Evolutionary conservation across 2,113 vertebrate genomes (phyloP).

Genomic region (Myotis davidii): DNA sequence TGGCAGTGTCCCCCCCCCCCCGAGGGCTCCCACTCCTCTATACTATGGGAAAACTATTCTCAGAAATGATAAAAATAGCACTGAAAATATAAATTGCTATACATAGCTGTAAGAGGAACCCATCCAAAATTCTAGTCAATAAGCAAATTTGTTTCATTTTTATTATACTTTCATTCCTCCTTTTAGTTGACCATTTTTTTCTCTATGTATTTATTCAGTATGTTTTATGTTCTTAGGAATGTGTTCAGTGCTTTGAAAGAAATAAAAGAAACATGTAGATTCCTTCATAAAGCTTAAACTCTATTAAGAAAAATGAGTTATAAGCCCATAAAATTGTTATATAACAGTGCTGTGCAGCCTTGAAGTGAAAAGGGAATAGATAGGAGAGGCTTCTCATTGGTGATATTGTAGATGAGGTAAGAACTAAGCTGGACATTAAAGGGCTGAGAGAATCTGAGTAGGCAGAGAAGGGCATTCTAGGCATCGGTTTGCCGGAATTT

Average conservation of each 20-base stretch:
- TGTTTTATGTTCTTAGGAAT: slow-evolving; percentile 14
- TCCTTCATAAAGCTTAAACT: background rate
- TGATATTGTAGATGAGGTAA: background rate
- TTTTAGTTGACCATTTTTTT: background rate
- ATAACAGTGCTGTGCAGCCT: background rate
- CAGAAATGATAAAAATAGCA: background rate
- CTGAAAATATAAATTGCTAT: background rate
- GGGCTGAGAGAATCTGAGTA: background rate
- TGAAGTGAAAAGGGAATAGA: background rate
- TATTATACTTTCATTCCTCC: background rate
- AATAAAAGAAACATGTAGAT: background rate
- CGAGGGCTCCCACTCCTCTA: background rate
- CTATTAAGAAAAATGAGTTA: slow-evolving; percentile 3
- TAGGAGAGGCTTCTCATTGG: background rate
- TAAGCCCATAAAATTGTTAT: background rate
- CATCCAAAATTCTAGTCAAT: background rate
- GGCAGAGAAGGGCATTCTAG: slow-evolving; percentile 29
- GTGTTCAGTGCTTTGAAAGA: slow-evolving; percentile 4
- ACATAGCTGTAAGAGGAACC: background rate
- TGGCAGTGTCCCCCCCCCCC: background rate
- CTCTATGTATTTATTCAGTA: background rate
- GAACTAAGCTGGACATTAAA: background rate
- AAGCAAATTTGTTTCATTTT: background rate
- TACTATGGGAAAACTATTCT: background rate
- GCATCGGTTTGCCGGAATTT: slow-evolving; percentile 29